Percentiles rank a stretch among this genome's conserved stretches.
Evolutionary conservation across 2,113 vertebrate species (phyloP).

Genomic region (Hippocampus comes): DNA sequence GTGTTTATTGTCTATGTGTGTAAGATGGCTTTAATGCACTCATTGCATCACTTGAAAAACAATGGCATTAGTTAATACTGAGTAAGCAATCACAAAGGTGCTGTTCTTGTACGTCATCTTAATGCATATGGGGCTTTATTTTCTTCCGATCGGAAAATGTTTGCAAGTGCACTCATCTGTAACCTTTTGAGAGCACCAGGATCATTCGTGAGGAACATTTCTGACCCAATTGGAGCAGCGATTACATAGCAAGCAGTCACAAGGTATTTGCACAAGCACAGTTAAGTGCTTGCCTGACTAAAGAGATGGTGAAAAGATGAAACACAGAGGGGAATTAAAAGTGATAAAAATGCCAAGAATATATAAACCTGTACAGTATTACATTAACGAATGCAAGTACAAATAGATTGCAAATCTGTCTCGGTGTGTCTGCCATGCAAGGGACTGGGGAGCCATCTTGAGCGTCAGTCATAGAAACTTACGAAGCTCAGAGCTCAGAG

Average conservation of each 20-base stretch:
- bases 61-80: conserved; percentile 29
- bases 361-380: neutral
- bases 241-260: neutral
- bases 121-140: neutral
- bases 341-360: neutral
- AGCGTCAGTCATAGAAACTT: neutral
- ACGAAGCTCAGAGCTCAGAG: neutral
- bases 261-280: neutral
- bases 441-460: neutral
- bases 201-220: neutral
- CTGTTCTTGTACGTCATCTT: conserved; percentile 22
- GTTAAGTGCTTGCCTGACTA: neutral
- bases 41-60: conserved; percentile 36
- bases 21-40: conserved; percentile 46
- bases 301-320: neutral
- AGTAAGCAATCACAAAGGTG: conserved; percentile 25
- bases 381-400: neutral
- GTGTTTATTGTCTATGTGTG: conserved; percentile 15
- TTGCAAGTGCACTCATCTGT: neutral
- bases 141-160: neutral
- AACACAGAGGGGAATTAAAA: neutral
- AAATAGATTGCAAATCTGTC: neutral
- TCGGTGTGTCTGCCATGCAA: neutral
- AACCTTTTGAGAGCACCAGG: neutral
- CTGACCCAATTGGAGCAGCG: neutral